Evolutionary conservation across 1,140 invertebrate species (phyloP).

Genomic region (Dryas iulia): DNA sequence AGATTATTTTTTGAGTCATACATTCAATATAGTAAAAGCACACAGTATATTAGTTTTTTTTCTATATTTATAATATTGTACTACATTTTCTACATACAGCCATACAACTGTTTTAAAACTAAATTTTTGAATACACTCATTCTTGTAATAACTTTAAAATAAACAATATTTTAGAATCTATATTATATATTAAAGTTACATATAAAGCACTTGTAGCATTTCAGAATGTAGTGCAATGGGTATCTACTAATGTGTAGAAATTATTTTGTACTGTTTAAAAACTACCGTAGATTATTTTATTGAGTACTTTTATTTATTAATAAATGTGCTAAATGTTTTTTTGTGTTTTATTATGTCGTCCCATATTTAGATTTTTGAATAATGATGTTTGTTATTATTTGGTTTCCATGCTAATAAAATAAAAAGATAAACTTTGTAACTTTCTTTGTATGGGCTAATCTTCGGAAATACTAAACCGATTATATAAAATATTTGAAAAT

Average conservation of each 20-base stretch:
- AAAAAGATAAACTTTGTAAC: no score
- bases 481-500: no score
- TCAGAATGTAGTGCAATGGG: constrained; percentile 16
- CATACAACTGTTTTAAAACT: neutral
- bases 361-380: no score
- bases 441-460: no score
- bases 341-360: neutral
- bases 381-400: no score
- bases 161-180: neutral
- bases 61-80: no score
- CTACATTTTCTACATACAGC: no score
- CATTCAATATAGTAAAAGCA: neutral
- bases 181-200: constrained; percentile 5
- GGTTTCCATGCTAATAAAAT: no score
- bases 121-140: neutral
- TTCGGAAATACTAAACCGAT: no score
- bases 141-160: no score
- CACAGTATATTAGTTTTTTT: no score
- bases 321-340: constrained; percentile 32
- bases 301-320: constrained; percentile 31
- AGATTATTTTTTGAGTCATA: neutral
- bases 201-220: constrained; percentile 21
- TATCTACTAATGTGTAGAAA: constrained; percentile 18
- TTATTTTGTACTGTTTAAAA: constrained; percentile 33
- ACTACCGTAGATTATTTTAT: constrained; percentile 25